Percentiles rank a stretch among this genome's conserved stretches.
These are phyloP conservation scores for Bucorvus abyssinicus DNA, from an alignment of 2,797 vertebrate species.

Conservation along the genomic window DNA sequence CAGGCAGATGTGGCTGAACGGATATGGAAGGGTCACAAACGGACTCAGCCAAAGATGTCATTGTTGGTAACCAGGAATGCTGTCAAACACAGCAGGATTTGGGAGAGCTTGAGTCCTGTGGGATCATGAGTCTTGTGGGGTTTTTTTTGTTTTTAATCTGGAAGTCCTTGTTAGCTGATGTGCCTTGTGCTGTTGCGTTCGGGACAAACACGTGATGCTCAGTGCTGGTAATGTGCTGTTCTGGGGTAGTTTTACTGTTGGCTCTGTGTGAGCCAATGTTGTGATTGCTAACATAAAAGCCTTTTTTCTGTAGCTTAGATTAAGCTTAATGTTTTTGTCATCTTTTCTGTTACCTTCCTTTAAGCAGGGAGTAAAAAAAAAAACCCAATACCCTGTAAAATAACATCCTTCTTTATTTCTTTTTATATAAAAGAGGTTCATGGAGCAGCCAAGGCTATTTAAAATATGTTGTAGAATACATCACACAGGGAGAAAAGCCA, in stretches of 20 bases:
- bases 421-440: neutral
- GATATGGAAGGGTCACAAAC: neutral
- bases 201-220: neutral
- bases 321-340: neutral
- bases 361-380: neutral
- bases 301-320: neutral
- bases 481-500: neutral
- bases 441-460: neutral
- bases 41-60: neutral
- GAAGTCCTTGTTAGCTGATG: neutral
- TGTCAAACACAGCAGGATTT: neutral
- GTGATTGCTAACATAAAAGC: neutral
- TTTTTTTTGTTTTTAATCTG: neutral
- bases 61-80: neutral
- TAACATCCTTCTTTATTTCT: neutral
- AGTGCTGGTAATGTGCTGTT: neutral
- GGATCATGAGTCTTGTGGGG: neutral
- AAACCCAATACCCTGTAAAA: neutral
- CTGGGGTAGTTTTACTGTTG: neutral
- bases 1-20: neutral
- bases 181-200: rapidly evolving
- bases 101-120: neutral
- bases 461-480: neutral
- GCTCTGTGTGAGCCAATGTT: neutral
- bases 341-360: neutral